A percentile compares a stretch with the other conserved stretches of the same genome.
These are phyloP conservation scores for Horisme vitalbata DNA, from an alignment of 2,888 invertebrate genomes.

Conservation along the genomic window DNA sequence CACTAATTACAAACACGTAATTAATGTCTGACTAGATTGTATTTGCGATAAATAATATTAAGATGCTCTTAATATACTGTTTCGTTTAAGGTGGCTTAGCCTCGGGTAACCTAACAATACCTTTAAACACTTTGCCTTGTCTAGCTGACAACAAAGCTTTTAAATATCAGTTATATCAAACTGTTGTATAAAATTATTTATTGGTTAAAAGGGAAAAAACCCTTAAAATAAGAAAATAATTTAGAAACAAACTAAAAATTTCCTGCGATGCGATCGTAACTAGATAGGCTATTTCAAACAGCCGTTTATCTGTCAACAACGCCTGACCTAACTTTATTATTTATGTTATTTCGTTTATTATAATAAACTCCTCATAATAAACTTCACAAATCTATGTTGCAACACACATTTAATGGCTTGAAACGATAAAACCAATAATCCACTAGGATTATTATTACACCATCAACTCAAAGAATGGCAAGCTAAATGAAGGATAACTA, in stretches of 20 bases:
- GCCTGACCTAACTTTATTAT: slow-evolving; percentile 11
- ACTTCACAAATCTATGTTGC: slow-evolving; percentile 20
- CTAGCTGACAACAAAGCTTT: too few relatives aligned
- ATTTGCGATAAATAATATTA: slow-evolving; percentile 6
- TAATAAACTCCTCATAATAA: slow-evolving; percentile 25
- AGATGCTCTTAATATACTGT: not conserved
- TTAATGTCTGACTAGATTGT: slow-evolving; percentile 19
- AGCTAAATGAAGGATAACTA: slow-evolving; percentile 27
- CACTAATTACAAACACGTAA: slow-evolving; percentile 21
- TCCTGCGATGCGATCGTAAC: slow-evolving; percentile 15
- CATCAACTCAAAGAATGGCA: slow-evolving; percentile 38
- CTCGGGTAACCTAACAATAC: too few relatives aligned
- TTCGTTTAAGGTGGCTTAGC: too few relatives aligned
- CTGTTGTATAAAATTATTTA: too few relatives aligned
- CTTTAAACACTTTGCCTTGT: too few relatives aligned
- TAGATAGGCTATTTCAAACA: slow-evolving; percentile 13
- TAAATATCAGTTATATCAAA: too few relatives aligned
- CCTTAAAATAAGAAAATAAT: slow-evolving; percentile 9
- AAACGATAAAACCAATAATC: slow-evolving; percentile 32
- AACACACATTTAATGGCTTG: slow-evolving; percentile 24
- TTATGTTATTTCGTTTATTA: slow-evolving; percentile 8
- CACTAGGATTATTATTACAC: slow-evolving; percentile 33
- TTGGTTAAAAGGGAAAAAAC: too few relatives aligned
- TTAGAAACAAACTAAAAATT: slow-evolving; percentile 11
- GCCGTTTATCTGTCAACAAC: slow-evolving; percentile 20